Evolutionary conservation across 2,113 vertebrate species (phyloP).

Genomic region (Larimichthys polyactis): DNA sequence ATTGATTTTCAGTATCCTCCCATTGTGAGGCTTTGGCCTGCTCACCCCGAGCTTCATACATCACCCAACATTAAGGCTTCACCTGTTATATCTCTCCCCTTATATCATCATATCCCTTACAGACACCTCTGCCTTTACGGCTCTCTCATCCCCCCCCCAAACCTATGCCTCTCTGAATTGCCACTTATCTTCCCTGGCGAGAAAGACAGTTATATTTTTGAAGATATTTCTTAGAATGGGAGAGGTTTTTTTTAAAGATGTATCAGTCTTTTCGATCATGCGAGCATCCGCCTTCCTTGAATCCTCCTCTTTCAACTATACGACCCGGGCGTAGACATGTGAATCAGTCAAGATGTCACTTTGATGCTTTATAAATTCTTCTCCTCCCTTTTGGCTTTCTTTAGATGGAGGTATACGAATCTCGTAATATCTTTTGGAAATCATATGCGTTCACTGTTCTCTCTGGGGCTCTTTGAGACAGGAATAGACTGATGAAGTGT

Average conservation of each 20-base stretch:
- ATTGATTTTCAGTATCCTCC: constrained; percentile 66
- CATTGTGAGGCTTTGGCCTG: constrained; percentile 37
- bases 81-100: constrained; percentile 54
- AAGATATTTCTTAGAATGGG: constrained; percentile 23
- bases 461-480: constrained; percentile 67
- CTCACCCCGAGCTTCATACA: constrained; percentile 51
- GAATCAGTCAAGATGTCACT: constrained; percentile 56
- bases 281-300: constrained; percentile 16
- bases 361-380: constrained; percentile 49
- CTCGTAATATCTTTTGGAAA: constrained; percentile 65
- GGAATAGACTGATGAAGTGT: constrained; percentile 78
- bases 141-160: constrained; percentile 44
- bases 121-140: constrained; percentile 43
- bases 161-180: constrained; percentile 43
- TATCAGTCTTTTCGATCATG: constrained; percentile 46
- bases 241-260: constrained; percentile 47
- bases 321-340: constrained; percentile 3
- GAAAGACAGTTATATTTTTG: constrained; percentile 43
- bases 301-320: constrained; percentile 23
- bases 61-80: constrained; percentile 70
- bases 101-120: constrained; percentile 57
- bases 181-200: constrained; percentile 43
- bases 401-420: constrained; percentile 52
- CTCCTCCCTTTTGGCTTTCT: constrained; percentile 47
- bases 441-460: constrained; percentile 56